Conservation (phyloP, 2,797 vertebrate species). For the Ctenopoma multispine region DNA sequence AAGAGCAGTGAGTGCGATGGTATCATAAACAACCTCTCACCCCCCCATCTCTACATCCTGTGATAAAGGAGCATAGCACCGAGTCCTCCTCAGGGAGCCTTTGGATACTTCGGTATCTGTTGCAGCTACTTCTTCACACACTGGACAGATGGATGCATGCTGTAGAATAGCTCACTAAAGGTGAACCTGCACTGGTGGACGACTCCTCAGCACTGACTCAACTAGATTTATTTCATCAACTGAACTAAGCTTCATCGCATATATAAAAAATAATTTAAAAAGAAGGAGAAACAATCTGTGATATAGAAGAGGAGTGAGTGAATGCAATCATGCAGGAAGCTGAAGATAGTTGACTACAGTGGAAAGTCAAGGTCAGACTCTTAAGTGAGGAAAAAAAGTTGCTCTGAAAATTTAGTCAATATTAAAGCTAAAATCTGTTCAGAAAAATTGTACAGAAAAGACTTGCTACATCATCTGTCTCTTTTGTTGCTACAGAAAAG, state of each 20-base stretch:
- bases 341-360: conserved; percentile 24
- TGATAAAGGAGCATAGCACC: conserved; percentile 47
- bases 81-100: conserved; percentile 64
- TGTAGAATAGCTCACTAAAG: conserved; percentile 54
- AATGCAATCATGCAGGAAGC: conserved; percentile 40
- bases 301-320: conserved; percentile 29
- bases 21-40: conserved; percentile 64
- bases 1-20: conserved; percentile 46
- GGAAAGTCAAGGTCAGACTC: conserved; percentile 24
- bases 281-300: conserved; percentile 43
- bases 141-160: conserved; percentile 72
- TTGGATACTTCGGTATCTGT: conserved; percentile 63
- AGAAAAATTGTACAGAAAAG: conserved; percentile 13
- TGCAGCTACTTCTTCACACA: conserved; percentile 63
- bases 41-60: conserved; percentile 49
- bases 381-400: conserved; percentile 26
- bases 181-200: conserved; percentile 46
- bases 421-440: conserved; percentile 1
- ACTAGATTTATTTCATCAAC: conserved; percentile 58
- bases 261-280: conserved; percentile 45
- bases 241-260: conserved; percentile 36
- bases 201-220: conserved; percentile 50
- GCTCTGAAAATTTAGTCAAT: conserved; percentile 11
- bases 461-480: not conserved
- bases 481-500: conserved; percentile 12